Evolutionary conservation across 2,888 invertebrate genomes (phyloP).

Genomic region (Hyppa rectilinea): DNA sequence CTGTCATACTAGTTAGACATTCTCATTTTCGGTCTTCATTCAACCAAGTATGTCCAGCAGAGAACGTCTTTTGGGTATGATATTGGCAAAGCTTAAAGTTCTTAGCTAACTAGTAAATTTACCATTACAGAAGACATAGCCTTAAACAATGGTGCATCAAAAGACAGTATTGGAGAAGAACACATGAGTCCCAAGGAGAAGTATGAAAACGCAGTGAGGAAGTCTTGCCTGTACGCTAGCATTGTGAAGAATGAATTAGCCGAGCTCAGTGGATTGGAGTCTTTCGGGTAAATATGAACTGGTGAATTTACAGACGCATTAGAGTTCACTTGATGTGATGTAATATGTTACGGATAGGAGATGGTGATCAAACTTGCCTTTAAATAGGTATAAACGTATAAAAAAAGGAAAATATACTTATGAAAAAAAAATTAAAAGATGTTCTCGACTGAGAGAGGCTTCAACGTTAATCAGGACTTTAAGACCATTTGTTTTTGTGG

Average conservation of each 20-base stretch:
- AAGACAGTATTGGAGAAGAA: constrained; percentile 92
- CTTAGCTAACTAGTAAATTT: not conserved
- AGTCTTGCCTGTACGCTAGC: constrained; percentile 93
- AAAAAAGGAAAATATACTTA: too few species aligned
- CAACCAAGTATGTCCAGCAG: too few species aligned
- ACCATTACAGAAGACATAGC: constrained; percentile 76
- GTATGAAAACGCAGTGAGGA: constrained; percentile 94
- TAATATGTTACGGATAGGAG: too few species aligned
- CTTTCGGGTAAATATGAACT: constrained; percentile 92
- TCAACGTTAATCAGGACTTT: not conserved
- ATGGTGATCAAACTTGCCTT: too few species aligned
- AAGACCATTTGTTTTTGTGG: not conserved
- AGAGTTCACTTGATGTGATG: too few species aligned
- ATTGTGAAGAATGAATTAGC: constrained; percentile 92
- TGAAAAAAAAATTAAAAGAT: too few species aligned
- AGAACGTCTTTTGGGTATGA: too few species aligned
- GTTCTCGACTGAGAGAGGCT: too few species aligned
- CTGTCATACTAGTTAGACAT: too few species aligned
- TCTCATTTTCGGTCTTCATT: too few species aligned
- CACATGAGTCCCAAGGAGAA: constrained; percentile 95
- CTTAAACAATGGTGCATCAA: constrained; percentile 90
- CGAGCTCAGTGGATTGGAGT: constrained; percentile 93
- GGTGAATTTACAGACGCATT: too few species aligned
- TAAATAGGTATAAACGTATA: too few species aligned
- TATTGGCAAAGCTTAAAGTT: not conserved